A percentile compares a stretch with the other conserved stretches of the same genome.
These are phyloP conservation scores for Thamnaconus septentrionalis DNA, from an alignment of 2,113 vertebrate genomes.

Conservation along the genomic window DNA sequence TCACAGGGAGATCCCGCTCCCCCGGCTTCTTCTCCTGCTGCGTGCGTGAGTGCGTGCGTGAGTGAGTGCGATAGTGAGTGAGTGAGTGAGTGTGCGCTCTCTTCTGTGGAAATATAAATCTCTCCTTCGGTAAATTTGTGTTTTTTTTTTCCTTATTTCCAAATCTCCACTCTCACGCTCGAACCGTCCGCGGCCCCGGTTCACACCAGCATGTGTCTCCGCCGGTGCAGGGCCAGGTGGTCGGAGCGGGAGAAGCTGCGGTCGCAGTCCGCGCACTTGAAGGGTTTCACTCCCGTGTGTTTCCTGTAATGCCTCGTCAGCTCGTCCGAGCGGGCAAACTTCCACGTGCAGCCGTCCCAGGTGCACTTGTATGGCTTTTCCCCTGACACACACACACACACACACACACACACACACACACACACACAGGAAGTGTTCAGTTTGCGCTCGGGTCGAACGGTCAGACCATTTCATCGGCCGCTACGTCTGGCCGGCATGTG, in stretches of 20 bases:
- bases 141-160: slow-evolving; percentile 51
- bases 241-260: slow-evolving; percentile 98
- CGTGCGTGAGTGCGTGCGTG: slow-evolving; percentile 10
- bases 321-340: slow-evolving; percentile 98
- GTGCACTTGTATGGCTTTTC: slow-evolving; percentile 99
- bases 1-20: slow-evolving; percentile 73
- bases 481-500: too few species aligned
- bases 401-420: too few species aligned
- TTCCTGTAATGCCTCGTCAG: slow-evolving; percentile 98
- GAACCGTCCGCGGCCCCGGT: slow-evolving; percentile 64
- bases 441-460: too few species aligned
- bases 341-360: slow-evolving; percentile 99
- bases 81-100: too few species aligned
- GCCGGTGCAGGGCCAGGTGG: slow-evolving; percentile 96
- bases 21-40: slow-evolving; percentile 35
- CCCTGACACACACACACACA: slow-evolving; percentile 76
- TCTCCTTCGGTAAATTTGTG: not conserved
- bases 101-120: too few species aligned
- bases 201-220: slow-evolving; percentile 98
- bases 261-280: slow-evolving; percentile 99
- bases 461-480: too few species aligned
- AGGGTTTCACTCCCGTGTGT: slow-evolving; percentile 99
- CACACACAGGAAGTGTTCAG: too few species aligned
- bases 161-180: slow-evolving; percentile 25
- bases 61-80: not conserved